These are phyloP conservation scores for Dicyrtomina minuta DNA, from an alignment of 2,888 invertebrate genomes.

Conservation along the genomic window DNA sequence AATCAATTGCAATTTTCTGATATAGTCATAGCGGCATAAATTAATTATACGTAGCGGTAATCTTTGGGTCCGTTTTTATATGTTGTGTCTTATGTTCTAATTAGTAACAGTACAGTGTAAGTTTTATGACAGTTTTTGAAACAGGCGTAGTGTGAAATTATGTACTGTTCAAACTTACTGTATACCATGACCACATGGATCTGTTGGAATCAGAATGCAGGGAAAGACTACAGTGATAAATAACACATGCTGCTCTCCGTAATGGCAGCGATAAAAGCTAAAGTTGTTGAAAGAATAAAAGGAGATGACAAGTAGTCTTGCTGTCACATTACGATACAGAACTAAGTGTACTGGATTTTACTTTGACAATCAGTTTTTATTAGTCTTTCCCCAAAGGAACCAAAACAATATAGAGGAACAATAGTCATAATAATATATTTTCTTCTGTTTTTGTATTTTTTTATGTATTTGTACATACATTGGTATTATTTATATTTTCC, in stretches of 20 bases:
- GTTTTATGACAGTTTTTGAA: no score
- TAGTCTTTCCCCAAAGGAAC: slow-evolving; percentile 2
- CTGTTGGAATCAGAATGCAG: no score
- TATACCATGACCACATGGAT: no score
- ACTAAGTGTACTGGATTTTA: slow-evolving; percentile 9
- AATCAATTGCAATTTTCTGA: no score
- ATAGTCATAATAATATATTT: slow-evolving; percentile 1
- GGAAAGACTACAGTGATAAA: not conserved
- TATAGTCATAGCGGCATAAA: no score
- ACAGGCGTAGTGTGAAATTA: no score
- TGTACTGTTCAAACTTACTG: no score
- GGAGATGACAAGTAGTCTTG: not conserved
- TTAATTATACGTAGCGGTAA: no score
- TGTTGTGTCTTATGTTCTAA: no score
- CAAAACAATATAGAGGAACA: slow-evolving; percentile 10
- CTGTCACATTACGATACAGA: slow-evolving; percentile 13
- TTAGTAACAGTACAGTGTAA: no score
- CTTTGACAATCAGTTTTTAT: slow-evolving; percentile 11
- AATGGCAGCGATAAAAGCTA: slow-evolving; percentile 10
- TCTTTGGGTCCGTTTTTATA: no score
- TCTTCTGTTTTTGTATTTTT: not conserved
- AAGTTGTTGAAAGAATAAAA: slow-evolving; percentile 1
- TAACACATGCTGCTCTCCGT: slow-evolving; percentile 7
- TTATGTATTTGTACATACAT: not conserved
- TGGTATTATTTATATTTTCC: slow-evolving; percentile 9